Percentiles rank a stretch among this genome's conserved stretches.
phyloP scores from a whole-genome alignment of 2,113 vertebrate species.

The Syrmaticus mikado region DNA sequence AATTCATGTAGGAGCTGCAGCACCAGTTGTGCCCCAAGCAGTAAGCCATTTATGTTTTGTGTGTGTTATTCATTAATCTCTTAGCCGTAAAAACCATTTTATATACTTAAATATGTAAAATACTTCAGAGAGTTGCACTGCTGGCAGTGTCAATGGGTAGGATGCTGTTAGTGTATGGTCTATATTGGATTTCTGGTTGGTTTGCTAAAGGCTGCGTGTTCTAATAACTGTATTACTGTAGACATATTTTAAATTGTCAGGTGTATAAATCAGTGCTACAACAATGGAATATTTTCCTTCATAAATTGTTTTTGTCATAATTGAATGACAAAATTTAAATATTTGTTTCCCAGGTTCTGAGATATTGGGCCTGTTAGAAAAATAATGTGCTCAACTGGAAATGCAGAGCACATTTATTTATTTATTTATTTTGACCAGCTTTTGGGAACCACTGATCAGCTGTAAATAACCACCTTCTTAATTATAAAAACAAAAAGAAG shows the following conservation, averaged over 20 bases:
- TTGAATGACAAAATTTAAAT: not conserved
- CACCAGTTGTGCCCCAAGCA: conserved; percentile 93
- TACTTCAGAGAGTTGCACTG: not conserved
- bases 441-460: not conserved
- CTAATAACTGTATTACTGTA: not conserved
- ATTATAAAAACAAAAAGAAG: not conserved
- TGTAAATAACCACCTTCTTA: not conserved
- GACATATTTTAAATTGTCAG: not conserved
- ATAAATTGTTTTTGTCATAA: not conserved
- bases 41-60: conserved; percentile 80
- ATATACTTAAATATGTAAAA: not conserved
- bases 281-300: not conserved
- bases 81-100: not conserved
- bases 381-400: not conserved
- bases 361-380: not conserved
- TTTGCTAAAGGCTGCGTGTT: not conserved
- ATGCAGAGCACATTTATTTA: not conserved
- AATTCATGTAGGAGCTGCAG: conserved; percentile 97
- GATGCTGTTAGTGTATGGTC: not conserved
- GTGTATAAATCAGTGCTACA: not conserved
- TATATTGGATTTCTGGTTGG: not conserved
- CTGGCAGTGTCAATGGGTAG: not conserved
- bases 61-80: not conserved
- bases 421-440: not conserved
- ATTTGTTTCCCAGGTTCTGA: not conserved